Conservation (phyloP, 1,140 invertebrate species). For the Octopus bimaculoides region DNA sequence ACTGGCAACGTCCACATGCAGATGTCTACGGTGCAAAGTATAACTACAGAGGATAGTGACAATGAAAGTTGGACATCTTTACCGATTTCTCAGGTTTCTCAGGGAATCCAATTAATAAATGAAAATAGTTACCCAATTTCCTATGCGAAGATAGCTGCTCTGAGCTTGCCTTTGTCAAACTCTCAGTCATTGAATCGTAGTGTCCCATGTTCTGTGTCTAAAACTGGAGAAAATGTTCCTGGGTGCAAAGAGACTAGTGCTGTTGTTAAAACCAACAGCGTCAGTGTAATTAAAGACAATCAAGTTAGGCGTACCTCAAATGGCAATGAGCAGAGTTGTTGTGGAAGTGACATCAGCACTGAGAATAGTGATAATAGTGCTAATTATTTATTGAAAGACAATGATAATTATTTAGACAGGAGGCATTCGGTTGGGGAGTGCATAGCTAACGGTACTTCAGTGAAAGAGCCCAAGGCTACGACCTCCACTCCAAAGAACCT, state of each 20-base stretch:
- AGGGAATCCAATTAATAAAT: not conserved
- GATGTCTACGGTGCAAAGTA: not conserved
- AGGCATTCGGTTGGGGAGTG: not conserved
- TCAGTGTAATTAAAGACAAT: too few relatives aligned
- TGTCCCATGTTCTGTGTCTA: too few relatives aligned
- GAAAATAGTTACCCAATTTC: not conserved
- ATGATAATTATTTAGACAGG: not conserved
- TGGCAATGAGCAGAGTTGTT: too few relatives aligned
- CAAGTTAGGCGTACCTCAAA: too few relatives aligned
- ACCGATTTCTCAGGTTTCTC: not conserved
- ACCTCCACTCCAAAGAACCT: too few relatives aligned
- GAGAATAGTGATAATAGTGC: not conserved
- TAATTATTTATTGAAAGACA: constrained; percentile 3
- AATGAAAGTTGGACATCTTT: not conserved
- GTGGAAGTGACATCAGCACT: not conserved
- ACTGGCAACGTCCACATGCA: not conserved
- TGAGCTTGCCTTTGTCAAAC: not conserved
- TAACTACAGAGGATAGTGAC: not conserved
- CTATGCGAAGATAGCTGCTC: constrained; percentile 1
- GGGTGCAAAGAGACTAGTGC: too few relatives aligned
- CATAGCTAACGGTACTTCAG: too few relatives aligned
- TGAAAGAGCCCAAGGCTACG: too few relatives aligned
- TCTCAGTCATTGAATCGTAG: too few relatives aligned
- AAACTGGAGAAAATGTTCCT: too few relatives aligned
- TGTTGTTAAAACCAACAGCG: too few relatives aligned